These are phyloP conservation scores for Mesorhabditis belari DNA, from an alignment of 2,888 invertebrate genomes.

Conservation along the genomic window DNA sequence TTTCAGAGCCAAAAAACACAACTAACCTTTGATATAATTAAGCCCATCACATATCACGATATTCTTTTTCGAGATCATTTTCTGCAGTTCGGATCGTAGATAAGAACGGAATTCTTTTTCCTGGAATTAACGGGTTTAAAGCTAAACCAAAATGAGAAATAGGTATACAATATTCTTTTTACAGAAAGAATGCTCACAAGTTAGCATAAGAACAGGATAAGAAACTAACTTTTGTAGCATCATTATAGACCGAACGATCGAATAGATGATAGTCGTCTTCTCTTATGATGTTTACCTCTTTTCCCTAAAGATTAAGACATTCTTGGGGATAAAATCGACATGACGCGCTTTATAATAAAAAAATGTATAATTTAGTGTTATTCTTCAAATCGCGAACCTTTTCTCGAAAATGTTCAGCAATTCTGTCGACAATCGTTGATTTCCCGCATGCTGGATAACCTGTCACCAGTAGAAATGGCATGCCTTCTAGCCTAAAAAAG, in stretches of 20 bases:
- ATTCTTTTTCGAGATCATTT: conserved; percentile 60
- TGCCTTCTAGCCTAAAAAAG: too few relatives aligned
- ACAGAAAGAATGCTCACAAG: not conserved
- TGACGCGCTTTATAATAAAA: not conserved
- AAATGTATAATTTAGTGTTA: too few relatives aligned
- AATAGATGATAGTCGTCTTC: conserved; percentile 30
- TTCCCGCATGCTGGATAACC: conserved; percentile 48
- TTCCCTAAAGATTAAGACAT: conserved; percentile 4
- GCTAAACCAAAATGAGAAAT: not conserved
- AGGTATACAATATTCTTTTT: not conserved
- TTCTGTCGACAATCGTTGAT: conserved; percentile 37
- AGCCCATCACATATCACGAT: conserved; percentile 83
- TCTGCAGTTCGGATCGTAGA: conserved; percentile 39
- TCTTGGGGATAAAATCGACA: not conserved
- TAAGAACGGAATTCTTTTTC: conserved; percentile 46
- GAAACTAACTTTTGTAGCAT: conserved; percentile 23
- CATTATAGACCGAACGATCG: conserved; percentile 16
- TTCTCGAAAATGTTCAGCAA: conserved; percentile 20
- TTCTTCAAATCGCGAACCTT: too few relatives aligned
- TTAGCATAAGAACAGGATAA: not conserved
- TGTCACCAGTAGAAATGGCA: conserved; percentile 48
- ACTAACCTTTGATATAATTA: conserved; percentile 80
- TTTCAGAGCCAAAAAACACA: not conserved
- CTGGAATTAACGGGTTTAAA: conserved; percentile 10
- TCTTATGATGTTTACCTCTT: conserved; percentile 19